Base-by-base conservation (phyloP, 1,140 invertebrate species). In the Drosophila ercepeae region DNA sequence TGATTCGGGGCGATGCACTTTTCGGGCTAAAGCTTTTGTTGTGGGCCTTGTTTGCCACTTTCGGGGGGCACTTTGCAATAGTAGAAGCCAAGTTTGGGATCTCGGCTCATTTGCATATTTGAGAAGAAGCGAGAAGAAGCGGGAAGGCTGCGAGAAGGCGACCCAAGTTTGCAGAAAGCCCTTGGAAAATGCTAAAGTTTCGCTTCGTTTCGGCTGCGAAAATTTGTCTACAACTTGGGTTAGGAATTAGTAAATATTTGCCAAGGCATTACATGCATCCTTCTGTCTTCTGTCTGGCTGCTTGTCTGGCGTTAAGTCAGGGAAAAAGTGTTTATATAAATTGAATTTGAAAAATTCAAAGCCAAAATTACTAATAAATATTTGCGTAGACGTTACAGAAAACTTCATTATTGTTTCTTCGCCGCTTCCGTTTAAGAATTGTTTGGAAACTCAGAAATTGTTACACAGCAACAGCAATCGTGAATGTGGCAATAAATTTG, bases 101-200 rank as follows among this genome's bases (percentile, higher is more conserved):
- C 45, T 49, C 64, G 50, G 25, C 68, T 81, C 69, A 88, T 86
- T 86, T 86, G 74, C 82, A 86, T 86, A 88, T 82, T 82, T 75
- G 65, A 88, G 81, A n/a, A n/a, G n/a, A 48, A 69, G 58, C 34
- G 50, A 18, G 42, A 8, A n/a, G 32, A 48, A 69, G 58, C 34
- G 50, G 23, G 42, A 8, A n/a, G 32, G n/a, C 36, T 23, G 21
- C 5, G 32, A 3, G 25, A 16, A 25, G 29, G 29, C 46, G 44
- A 48, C 41, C 21, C 34, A 69, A 64, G 50, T 59, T 59, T 49
- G 21, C 41, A 27, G 23, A 21, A 45, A 25, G 36, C 18, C 55
- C 34, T 39, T 58, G 32, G 63, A 60, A 76, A 79, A 82, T 76
- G 77, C 39, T 53, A 76, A 81, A 82, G 68, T 81, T 88, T 75